phyloP scores from a whole-genome alignment of 2,113 vertebrate species.

The Syngnathus floridae region DNA sequence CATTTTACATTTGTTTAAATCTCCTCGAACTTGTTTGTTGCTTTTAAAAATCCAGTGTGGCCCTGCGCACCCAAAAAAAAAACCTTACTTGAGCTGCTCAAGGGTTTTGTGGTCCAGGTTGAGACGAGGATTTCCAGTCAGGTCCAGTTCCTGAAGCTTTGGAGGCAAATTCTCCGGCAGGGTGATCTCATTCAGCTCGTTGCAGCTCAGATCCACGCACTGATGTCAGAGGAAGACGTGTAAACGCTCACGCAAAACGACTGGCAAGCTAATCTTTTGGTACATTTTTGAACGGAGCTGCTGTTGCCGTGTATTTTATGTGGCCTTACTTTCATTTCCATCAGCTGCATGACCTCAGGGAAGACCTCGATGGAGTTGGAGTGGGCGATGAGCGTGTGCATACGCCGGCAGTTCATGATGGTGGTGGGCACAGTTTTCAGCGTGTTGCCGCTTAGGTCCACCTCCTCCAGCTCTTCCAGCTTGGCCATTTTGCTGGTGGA shows the following conservation, averaged over 20 bases:
- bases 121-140: slow-evolving; percentile 92
- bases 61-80: not conserved
- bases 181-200: slow-evolving; percentile 87
- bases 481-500: slow-evolving; percentile 97
- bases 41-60: too few species aligned
- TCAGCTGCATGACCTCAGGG: slow-evolving; percentile 95
- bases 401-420: slow-evolving; percentile 85
- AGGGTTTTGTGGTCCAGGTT: slow-evolving; percentile 91
- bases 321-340: slow-evolving; percentile 86
- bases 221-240: slow-evolving; percentile 50
- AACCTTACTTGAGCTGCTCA: slow-evolving; percentile 88
- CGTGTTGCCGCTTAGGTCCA: slow-evolving; percentile 93
- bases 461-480: slow-evolving; percentile 93
- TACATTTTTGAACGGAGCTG: too few species aligned
- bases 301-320: not conserved
- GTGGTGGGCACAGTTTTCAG: slow-evolving; percentile 97
- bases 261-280: not conserved
- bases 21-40: too few species aligned
- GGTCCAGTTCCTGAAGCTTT: slow-evolving; percentile 92
- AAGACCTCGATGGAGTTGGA: slow-evolving; percentile 96
- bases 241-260: not conserved
- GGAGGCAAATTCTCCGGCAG: slow-evolving; percentile 92
- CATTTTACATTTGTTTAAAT: too few species aligned
- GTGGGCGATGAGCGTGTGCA: slow-evolving; percentile 94
- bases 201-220: slow-evolving; percentile 97